phyloP scores from a whole-genome alignment of 2,113 vertebrate species.

The Cranoglanis bouderius region DNA sequence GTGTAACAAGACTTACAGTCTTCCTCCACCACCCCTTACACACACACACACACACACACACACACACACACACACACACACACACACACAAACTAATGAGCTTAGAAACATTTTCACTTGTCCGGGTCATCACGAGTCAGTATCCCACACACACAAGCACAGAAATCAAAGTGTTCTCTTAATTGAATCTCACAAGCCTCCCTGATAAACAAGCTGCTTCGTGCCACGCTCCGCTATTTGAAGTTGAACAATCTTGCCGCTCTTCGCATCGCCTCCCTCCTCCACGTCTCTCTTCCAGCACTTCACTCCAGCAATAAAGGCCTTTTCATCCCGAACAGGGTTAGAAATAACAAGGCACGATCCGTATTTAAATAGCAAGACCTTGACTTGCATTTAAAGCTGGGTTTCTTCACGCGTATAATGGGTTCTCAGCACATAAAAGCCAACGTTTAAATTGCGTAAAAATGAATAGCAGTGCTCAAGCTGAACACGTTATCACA shows the following conservation, averaged over 20 bases:
- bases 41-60: slow-evolving; percentile 26
- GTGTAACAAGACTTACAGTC: background rate
- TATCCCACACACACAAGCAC: slow-evolving; percentile 27
- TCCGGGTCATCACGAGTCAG: slow-evolving; percentile 27
- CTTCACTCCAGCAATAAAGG: slow-evolving; percentile 6
- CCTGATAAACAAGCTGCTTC: slow-evolving; percentile 26
- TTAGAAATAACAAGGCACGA: background rate
- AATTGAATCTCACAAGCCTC: slow-evolving; percentile 39
- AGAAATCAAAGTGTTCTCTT: slow-evolving; percentile 35
- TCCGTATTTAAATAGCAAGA: background rate
- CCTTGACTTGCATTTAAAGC: background rate
- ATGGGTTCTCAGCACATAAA: background rate
- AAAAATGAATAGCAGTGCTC: background rate
- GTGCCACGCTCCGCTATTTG: slow-evolving; percentile 26
- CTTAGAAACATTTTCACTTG: slow-evolving; percentile 35
- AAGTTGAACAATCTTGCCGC: slow-evolving; percentile 11
- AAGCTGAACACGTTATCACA: background rate
- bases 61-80: background rate
- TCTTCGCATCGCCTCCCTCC: background rate
- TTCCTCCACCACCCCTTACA: background rate
- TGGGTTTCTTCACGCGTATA: background rate
- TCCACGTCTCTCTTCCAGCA: background rate
- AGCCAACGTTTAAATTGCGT: too few species aligned
- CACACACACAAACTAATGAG: slow-evolving; percentile 47
- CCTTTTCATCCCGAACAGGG: slow-evolving; percentile 27